Base-by-base conservation (phyloP, 2,797 vertebrate species). In the Myripristis murdjan region DNA sequence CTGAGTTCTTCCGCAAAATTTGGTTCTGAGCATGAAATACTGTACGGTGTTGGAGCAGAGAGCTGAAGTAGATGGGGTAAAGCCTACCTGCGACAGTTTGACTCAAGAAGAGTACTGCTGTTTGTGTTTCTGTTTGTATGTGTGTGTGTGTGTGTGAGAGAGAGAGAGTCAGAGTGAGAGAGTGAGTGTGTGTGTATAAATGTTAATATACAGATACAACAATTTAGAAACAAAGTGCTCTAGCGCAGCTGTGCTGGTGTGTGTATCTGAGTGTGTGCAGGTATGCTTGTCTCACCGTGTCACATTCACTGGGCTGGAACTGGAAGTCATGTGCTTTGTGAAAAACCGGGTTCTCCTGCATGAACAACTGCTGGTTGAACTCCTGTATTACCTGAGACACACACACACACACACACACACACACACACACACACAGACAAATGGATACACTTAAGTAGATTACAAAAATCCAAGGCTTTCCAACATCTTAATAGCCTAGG, bases 291-390 rank as follows among this genome's bases (percentile, higher is more conserved):
- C 97, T 96, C 92, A 99, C 98, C 76, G 88, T 96, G 92, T 99
- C 98, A 11, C 95, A 98, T 86, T 99, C 98, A 14, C 97, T 96
- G 0, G 97, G 97, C 84, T 99, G 97, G 92, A 99, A 99, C 93
- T 97, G 97, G 93, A 99, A 99, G 60, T 97, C 95, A 65, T 96
- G 95, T 3, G 95, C 95, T 94, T 97, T 99, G 92, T 96, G 97
- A 87, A 99, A 98, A 62, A 96, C 95, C 0, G 96, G 93, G 81
- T 98, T 99, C 86, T 99, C 97, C 91, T 98, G 97, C 77, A 98
- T 73, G 81, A 99, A 99, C 76, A 98, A 90, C 93, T 99, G 98
- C 54, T 98, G 97, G 83, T 97, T 98, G 93, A 96, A 97, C 85
- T 99, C 97, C 84, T 96, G 95, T 82, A 97, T 95, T 87, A 98